Percentiles rank a stretch among this genome's conserved stretches.
These are phyloP conservation scores for Myotis yumanensis DNA, from an alignment of 2,113 vertebrate species.

Conservation along the genomic window DNA sequence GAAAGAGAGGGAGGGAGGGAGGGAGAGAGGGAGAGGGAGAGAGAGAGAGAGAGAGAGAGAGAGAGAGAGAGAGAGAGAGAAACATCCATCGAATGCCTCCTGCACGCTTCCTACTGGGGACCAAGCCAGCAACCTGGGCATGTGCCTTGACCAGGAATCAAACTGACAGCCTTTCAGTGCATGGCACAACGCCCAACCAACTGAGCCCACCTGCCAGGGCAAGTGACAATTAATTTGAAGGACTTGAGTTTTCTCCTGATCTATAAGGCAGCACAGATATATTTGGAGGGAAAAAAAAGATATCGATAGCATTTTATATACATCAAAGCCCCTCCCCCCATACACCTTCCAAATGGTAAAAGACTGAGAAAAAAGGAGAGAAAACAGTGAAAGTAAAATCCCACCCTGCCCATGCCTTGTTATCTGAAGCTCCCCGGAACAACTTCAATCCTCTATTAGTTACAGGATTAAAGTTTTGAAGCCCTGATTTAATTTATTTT, in stretches of 20 bases:
- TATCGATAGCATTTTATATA: background rate
- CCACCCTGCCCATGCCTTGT: background rate
- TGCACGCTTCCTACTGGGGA: too few species aligned
- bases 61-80: too few species aligned
- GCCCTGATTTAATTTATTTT: constrained; percentile 12
- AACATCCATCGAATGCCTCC: too few species aligned
- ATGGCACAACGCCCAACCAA: too few species aligned
- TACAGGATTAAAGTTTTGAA: constrained; percentile 11
- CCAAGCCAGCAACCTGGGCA: too few species aligned
- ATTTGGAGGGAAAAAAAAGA: background rate
- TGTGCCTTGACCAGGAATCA: too few species aligned
- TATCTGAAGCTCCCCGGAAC: background rate
- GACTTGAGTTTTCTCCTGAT: background rate
- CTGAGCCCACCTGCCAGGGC: too few species aligned
- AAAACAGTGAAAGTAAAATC: background rate
- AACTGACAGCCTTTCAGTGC: too few species aligned
- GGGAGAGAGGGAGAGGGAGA: fast-evolving
- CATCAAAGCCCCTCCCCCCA: background rate
- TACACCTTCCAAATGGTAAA: background rate
- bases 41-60: too few species aligned
- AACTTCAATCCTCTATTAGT: background rate
- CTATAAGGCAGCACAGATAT: background rate
- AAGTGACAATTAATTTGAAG: background rate
- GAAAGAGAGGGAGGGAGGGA: too few species aligned
- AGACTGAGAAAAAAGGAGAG: background rate